phyloP scores from a whole-genome alignment of 2,797 vertebrate genomes.

The Vipera ursinii region DNA sequence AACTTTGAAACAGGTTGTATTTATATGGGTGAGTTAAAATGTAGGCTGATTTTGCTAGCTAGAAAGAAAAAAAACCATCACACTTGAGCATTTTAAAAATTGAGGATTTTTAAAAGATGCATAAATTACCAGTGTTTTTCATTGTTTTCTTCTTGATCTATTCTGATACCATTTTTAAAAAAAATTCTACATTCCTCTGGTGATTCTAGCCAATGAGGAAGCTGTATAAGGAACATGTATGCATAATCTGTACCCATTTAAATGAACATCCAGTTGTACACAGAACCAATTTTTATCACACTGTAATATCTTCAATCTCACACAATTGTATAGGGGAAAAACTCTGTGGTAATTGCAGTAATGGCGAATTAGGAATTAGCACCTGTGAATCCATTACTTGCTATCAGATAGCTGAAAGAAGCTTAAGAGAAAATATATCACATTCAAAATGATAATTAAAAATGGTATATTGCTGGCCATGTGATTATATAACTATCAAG shows the following conservation, averaged over 20 bases:
- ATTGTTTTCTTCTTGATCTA: background rate
- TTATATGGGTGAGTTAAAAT: background rate
- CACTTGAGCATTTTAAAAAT: background rate
- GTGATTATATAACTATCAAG: background rate
- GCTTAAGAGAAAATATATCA: background rate
- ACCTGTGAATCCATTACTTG: background rate
- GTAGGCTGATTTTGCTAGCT: background rate
- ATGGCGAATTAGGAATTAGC: background rate
- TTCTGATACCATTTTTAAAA: background rate
- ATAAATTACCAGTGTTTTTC: background rate
- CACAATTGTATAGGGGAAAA: background rate
- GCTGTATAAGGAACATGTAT: background rate
- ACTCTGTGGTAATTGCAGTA: background rate
- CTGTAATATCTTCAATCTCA: background rate
- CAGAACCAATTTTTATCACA: background rate
- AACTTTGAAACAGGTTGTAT: slow-evolving; percentile 5
- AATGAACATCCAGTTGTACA: background rate
- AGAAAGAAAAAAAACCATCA: background rate
- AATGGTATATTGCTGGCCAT: background rate
- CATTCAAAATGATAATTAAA: background rate
- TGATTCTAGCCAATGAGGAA: background rate
- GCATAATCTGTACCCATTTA: background rate
- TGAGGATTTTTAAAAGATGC: background rate
- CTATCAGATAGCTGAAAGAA: background rate
- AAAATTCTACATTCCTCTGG: background rate